Base-by-base conservation (phyloP, 2,797 vertebrate genomes). In the Myotis daubentonii region DNA sequence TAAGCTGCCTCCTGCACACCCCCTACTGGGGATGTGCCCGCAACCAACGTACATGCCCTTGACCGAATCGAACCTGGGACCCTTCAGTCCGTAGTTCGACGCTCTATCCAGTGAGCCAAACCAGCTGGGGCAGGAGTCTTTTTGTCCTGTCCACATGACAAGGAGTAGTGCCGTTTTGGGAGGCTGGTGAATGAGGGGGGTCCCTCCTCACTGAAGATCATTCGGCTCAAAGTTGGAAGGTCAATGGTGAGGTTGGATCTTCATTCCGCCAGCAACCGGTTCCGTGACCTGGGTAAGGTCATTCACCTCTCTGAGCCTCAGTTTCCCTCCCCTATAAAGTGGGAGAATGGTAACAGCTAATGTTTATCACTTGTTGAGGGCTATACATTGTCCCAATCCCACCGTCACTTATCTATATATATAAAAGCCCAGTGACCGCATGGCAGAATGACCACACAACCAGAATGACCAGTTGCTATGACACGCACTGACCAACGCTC, bases 321-420 rank as follows among this genome's bases (percentile, higher is more conserved):
- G 53, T 62, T 38, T 92, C n/a, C 55, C 49, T 71, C 36, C 5
- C 20, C 41, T 70, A 2, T 38, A n/a, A 87, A 66, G 72, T 51
- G 51, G n/a, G 55, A n/a, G 38, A 23, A 55, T n/a, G 36, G 23
- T 33, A 51, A 62, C 6, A 22, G 23, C 30, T 44, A n/a, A 68
- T 16, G 22, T 51, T 53, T 23, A 19, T 19, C 9, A 11, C 55
- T 36, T n/a, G 30, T 41, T 0, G 0, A 6, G 17, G 36, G 75
- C 38, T 44, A 86, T 25, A 11, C 25, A 30, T 36, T 47, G 53
- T 76, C 66, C 49, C 5, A 13, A 9, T 74, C 70, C 23, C 1
- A 10, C 4, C 16, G 47, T 30, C 38, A 25, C 38, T 55, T 47
- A 53, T 53, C 25, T 55, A 55, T 55, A 23, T 55, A 22, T 53